Evolutionary conservation across 2,888 invertebrate genomes (phyloP), one percentile per base, ranked within the genome.

Genomic region (Diaperis boleti): DNA sequence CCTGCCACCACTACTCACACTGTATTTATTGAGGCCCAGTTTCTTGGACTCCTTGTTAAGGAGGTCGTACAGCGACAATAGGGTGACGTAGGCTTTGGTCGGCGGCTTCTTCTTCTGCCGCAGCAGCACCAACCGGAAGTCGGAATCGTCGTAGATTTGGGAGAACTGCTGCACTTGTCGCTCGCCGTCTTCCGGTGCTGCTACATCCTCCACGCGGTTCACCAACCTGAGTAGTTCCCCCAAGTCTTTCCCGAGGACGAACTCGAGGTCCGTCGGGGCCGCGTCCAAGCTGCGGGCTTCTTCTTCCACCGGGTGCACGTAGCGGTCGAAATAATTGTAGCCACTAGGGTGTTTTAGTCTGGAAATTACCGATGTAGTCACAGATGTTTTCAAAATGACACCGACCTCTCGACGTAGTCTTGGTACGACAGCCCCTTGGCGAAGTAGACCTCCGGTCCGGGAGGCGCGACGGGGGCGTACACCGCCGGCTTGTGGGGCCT

Each of bases 11-110:
- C 39, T 42, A 42, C 85, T 85, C 76, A 87, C 87, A 65, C 83
- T 82, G 69, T 83, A 89, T 69, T 87, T 88, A 2, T 86, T 86
- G 3, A 88, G 82, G 26, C 85, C 84, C 68, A 88, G 84, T 60
- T 82, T 85, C 74, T 89, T 89, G 1, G 89, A 86, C 63, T 89
- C 89, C 65, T 89, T 85, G 74, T 88, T 89, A 45, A 89, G 72
- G 3, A 86, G 82, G 69, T 89, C 89, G 73, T 89, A 89, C 20
- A 89, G 75, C 14, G 85, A 79, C 60, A 88, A 75, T 45, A 89
- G 77, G 42, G 87, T 84, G 47, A 88, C 81, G 62, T 88, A 86
- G 0, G 89, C 85, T 0, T 82, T 81, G 0, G 86, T 87, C 1
- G 87, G 81, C 41, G 88, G 86, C 0, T 83, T 80, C 72, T 84